phyloP scores from a whole-genome alignment of 2,113 vertebrate species.

The Elephas maximus region DNA sequence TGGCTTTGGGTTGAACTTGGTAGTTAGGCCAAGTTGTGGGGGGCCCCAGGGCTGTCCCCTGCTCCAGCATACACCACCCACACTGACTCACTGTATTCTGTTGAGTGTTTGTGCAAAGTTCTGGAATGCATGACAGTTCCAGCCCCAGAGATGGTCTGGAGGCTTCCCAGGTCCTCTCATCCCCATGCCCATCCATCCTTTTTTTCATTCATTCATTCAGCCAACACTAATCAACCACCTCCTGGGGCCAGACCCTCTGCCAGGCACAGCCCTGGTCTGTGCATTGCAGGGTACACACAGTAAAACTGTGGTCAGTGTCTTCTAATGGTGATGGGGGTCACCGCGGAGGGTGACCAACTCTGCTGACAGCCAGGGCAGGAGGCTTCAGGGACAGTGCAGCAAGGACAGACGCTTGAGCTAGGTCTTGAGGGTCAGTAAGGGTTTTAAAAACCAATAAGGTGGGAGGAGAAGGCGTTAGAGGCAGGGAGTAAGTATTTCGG shows the following conservation, averaged over 20 bases:
- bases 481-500: too few relatives aligned
- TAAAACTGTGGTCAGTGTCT: not conserved
- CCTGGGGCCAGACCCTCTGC: not conserved
- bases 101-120: conserved; percentile 21
- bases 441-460: not conserved
- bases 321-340: not conserved
- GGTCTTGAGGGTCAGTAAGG: not conserved
- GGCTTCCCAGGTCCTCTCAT: not conserved
- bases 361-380: not conserved
- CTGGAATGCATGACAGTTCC: not conserved
- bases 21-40: not conserved
- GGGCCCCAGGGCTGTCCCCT: not conserved
- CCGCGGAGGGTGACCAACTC: not conserved
- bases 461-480: not conserved
- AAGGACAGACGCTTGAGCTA: not conserved
- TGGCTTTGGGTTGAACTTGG: conserved; percentile 11
- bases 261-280: not conserved
- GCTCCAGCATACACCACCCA: not conserved
- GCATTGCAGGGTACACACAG: not conserved
- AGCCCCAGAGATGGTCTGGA: not conserved
- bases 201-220: not conserved
- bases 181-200: not conserved
- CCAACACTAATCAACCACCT: not conserved
- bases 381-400: not conserved
- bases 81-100: not conserved